Evolutionary conservation across 2,888 invertebrate species (phyloP).

Genomic region (Drosophila kanekoi): DNA sequence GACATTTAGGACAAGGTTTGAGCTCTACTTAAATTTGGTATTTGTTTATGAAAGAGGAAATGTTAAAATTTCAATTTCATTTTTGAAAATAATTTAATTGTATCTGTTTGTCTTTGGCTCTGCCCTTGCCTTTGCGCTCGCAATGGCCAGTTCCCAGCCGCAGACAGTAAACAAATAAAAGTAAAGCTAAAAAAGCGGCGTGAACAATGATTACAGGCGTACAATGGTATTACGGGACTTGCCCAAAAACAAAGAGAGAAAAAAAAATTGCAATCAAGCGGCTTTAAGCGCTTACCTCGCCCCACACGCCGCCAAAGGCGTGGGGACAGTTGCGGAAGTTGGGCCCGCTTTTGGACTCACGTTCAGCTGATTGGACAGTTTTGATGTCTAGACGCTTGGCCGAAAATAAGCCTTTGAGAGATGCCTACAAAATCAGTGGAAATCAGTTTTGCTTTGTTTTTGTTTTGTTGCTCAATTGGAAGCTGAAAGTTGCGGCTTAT

Average conservation of each 20-base stretch:
- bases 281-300: conserved; percentile 67
- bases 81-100: conserved; percentile 1
- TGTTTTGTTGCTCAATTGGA: conserved; percentile 32
- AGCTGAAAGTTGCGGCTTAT: conserved; percentile 58
- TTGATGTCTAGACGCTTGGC: conserved; percentile 43
- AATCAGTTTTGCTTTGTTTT: conserved; percentile 33
- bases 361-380: conserved; percentile 61
- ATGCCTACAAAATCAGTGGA: conserved; percentile 21
- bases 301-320: conserved; percentile 2
- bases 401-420: conserved; percentile 26
- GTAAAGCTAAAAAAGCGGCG: conserved; percentile 43
- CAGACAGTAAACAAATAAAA: conserved; percentile 39
- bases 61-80: background rate
- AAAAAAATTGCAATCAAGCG: conserved; percentile 61
- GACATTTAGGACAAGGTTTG: too few species aligned
- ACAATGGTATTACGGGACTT: conserved; percentile 45
- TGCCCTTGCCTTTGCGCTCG: conserved; percentile 8
- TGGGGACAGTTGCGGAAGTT: conserved; percentile 45
- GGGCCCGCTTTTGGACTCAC: conserved; percentile 47
- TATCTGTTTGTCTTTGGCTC: conserved; percentile 8
- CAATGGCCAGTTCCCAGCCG: conserved; percentile 30
- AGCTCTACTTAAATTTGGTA: too few species aligned
- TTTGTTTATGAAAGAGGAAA: background rate
- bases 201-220: conserved; percentile 43
- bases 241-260: conserved; percentile 25